Evolutionary conservation across 37 sponge, comb jelly and placozoan genomes (phyloP), one percentile per base, ranked within the genome.

Genomic region (Cliona cf. orientalis): DNA sequence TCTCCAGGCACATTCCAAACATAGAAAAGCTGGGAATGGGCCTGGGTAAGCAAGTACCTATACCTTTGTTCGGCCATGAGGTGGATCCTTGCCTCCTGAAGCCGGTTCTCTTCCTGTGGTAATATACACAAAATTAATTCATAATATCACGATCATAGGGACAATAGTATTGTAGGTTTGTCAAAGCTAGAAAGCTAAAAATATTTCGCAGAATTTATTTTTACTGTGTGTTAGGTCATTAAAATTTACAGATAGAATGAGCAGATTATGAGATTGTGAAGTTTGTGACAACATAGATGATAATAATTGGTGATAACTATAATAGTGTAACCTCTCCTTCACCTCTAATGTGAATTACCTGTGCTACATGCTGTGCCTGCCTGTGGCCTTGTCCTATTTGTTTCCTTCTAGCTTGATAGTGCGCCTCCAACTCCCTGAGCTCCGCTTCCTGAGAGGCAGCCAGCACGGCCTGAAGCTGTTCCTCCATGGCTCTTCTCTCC

Each of bases 371-470:
- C 58, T 78, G 79, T 5, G 90, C 90, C 34, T 45, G 42, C 28
- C 55, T 59, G 67, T 89, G 90, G 2, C 84, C 90, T 37, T 71
- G 78, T 37, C 90, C 90, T 34, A 89, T 33, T 17, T 64, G 42
- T 28, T 43, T 40, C 28, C 64, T 25, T 38, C 64, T 53, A 17
- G 55, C 26, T 2, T 22, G 38, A 36, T 71, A 89, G 29, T 43
- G 77, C 6, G 40, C 74, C 58, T 89, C 84, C 62, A 89, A 31
- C 45, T 71, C 57, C 33, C 64, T 61, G 31, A 89, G 73, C 26
- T 89, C 80, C 12, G 42, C 65, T 40, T 71, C 69, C 29, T 60
- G 63, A 38, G 61, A 36, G 23, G 62, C 71, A 21, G 43, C 58
- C 33, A 72, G 28, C 14, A 3, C 46, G 5, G 86, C 40, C 66